phyloP scores from a whole-genome alignment of 2,113 vertebrate genomes.

The Onychorhynchus coronatus region DNA sequence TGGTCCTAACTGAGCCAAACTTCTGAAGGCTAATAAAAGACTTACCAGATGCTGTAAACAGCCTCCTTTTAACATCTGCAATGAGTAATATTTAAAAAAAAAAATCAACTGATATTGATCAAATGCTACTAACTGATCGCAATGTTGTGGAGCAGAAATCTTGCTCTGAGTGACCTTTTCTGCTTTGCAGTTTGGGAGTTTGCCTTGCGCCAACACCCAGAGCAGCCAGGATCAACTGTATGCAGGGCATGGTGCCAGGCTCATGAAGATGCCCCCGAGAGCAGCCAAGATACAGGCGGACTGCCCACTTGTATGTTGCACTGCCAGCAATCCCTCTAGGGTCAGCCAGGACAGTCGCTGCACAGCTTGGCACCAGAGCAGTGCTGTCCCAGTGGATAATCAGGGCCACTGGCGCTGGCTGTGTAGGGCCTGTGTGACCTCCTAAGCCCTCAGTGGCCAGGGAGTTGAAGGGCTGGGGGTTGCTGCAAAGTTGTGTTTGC shows the following conservation, averaged over 20 bases:
- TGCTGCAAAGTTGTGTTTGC: neutral
- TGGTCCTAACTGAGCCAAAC: neutral
- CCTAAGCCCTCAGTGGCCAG: neutral
- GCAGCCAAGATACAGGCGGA: neutral
- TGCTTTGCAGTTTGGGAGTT: neutral
- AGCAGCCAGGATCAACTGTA: neutral
- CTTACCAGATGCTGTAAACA: neutral
- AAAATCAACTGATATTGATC: neutral
- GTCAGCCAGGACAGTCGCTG: neutral
- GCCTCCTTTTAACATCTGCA: neutral
- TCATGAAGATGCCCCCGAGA: neutral
- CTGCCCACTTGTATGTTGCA: accelerated
- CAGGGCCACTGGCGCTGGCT: neutral
- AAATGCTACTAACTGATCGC: neutral
- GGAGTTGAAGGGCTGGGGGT: neutral
- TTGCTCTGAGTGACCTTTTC: neutral
- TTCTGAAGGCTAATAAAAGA: neutral
- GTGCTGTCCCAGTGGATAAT: neutral
- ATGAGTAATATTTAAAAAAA: neutral
- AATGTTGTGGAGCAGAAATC: neutral
- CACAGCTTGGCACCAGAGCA: neutral
- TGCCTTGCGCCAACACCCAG: accelerated
- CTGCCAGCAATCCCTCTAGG: neutral
- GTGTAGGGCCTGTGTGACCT: neutral
- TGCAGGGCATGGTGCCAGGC: neutral